Evolutionary conservation across 2,797 vertebrate genomes (phyloP), one percentile per base, ranked within the genome.

Genomic region (Aulostomus chinensis): DNA sequence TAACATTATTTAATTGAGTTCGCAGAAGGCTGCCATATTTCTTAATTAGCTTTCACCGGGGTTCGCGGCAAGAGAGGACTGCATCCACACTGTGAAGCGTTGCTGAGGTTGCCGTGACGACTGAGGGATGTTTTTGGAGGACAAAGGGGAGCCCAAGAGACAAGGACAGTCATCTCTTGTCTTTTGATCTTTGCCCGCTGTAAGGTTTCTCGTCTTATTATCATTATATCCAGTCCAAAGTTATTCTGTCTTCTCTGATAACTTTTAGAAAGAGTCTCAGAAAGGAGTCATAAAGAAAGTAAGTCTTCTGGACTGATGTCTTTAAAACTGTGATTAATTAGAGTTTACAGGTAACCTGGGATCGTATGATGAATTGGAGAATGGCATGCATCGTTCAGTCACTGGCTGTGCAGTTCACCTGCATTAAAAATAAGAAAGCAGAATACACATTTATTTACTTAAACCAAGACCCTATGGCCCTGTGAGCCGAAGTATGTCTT

Each of bases 1-100:
- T 88, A 92, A 89, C 89, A 88, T 90, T 79, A 84, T 90, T 91
- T 92, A 92, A 92, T 92, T 91, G 89, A 87, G 91, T 91, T 90
- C 86, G 88, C 87, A 76, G 68, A 88, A 87, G 88, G 89, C 87
- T 86, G 83, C 63, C 68, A 82, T 88, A 75, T 89, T 88, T 88
- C 79, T 89, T 91, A 92, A 92, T 92, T 90, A 90, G 84, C 86
- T 91, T 87, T 83, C 72, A 59, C 70, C 64, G 42, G 77, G 85
- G 83, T 86, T 72, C 68, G 69, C 26, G 63, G 78, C 64, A 71
- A 75, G 73, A 79, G 81, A 84, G 74, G 69, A 70, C 56, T 65
- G 25, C 56, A 58, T 58, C 38, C 58, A 14, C 73, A 40, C 78
- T 38, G 70, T 24, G 46, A 45, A 67, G 71, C 65, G 59, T 51